These are phyloP conservation scores for Parauchenoglanis ngamensis DNA, from an alignment of 2,797 vertebrate species.

Conservation along the genomic window DNA sequence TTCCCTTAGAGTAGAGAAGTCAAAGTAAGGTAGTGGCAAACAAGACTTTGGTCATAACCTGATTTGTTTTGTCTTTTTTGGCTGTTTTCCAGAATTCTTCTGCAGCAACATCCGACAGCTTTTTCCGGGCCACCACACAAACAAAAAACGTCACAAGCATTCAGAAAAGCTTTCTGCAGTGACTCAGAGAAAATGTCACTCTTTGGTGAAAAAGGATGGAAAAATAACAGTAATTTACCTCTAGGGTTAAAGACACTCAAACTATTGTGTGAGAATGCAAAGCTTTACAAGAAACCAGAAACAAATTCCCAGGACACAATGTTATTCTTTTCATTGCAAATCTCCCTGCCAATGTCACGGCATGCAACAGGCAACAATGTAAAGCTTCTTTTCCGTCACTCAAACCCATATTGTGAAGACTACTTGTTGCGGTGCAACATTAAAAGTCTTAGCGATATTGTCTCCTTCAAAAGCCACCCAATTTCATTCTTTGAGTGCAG, in stretches of 20 bases:
- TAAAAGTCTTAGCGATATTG: conserved; percentile 29
- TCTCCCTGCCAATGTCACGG: conserved; percentile 27
- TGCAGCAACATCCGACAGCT: not conserved
- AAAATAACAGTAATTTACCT: conserved; percentile 21
- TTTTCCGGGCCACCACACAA: not conserved
- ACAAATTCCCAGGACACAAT: conserved; percentile 13
- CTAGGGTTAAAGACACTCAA: not conserved
- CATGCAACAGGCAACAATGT: conserved; percentile 15
- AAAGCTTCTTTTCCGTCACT: conserved; percentile 7
- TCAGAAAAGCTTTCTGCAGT: conserved; percentile 11
- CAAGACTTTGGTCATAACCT: not conserved
- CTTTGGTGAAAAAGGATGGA: not conserved
- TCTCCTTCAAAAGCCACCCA: not conserved
- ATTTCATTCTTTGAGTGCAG: conserved; percentile 17
- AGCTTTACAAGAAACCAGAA: conserved; percentile 26
- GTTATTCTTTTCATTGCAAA: conserved; percentile 29
- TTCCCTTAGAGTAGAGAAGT: not conserved
- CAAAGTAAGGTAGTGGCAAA: not conserved
- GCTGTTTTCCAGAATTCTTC: not conserved
- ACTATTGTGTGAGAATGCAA: conserved; percentile 19
- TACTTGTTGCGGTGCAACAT: not conserved
- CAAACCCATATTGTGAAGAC: conserved; percentile 23
- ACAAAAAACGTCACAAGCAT: conserved; percentile 17
- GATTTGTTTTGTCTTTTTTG: not conserved
- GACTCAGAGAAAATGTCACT: conserved; percentile 23